Conservation (phyloP, 2,113 vertebrate genomes). For the Toxotes chatareus region DNA sequence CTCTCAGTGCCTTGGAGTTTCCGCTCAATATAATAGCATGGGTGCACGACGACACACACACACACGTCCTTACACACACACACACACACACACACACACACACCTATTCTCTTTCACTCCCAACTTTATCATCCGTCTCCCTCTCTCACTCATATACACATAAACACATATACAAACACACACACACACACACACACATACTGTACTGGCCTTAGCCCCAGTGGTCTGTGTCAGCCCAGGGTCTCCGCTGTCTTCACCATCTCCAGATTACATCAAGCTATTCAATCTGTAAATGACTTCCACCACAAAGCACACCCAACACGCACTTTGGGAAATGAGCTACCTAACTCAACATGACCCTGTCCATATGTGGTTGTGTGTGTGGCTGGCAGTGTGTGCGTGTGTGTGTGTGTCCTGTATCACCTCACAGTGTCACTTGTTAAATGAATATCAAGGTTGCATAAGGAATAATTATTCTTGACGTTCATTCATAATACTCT, state of each 20-base stretch:
- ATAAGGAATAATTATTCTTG: conserved; percentile 73
- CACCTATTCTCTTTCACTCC: conserved; percentile 30
- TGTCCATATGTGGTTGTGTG: conserved; percentile 61
- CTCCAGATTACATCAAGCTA: conserved; percentile 82
- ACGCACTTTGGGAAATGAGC: conserved; percentile 84
- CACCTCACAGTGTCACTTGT: conserved; percentile 74
- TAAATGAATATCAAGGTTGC: conserved; percentile 77
- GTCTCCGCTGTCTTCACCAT: conserved; percentile 79
- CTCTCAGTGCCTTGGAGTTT: conserved; percentile 2
- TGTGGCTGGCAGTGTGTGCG: conserved; percentile 19
- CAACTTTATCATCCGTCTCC: conserved; percentile 41
- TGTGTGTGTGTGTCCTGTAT: conserved; percentile 57
- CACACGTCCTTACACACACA: conserved; percentile 28
- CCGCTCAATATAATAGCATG: conserved; percentile 28
- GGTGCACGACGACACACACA: conserved; percentile 28
- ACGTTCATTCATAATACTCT: conserved; percentile 75
- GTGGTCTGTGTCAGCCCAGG: conserved; percentile 68
- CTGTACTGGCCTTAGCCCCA: conserved; percentile 67
- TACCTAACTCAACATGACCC: conserved; percentile 80
- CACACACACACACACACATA: conserved; percentile 15
- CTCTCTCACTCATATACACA: conserved; percentile 32
- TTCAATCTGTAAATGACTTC: conserved; percentile 84
- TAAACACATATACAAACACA: conserved; percentile 26
- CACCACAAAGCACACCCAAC: conserved; percentile 78
- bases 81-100: conserved; percentile 37